phyloP scores from a whole-genome alignment of 2,113 vertebrate species.

The Romanogobio albipinnatus region DNA sequence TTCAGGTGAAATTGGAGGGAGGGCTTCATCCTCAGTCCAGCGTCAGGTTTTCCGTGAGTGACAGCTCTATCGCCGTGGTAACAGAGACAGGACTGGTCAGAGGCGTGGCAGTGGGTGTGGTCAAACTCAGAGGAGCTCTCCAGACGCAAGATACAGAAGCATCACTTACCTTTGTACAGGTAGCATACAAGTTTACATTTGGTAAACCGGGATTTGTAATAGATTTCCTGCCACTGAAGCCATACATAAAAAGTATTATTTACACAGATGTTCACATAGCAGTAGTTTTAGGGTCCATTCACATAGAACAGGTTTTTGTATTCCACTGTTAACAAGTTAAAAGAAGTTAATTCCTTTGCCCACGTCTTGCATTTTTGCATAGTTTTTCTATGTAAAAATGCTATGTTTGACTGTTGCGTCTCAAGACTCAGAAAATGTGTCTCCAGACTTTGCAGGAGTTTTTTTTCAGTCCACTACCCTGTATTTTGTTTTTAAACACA shows the following conservation, averaged over 20 bases:
- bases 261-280: neutral
- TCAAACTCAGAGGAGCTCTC: conserved; percentile 67
- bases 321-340: neutral
- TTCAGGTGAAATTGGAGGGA: conserved; percentile 75
- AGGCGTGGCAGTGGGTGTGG: conserved; percentile 63
- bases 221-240: neutral
- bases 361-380: neutral
- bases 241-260: neutral
- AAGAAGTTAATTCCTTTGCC: neutral
- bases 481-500: neutral
- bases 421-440: too few relatives aligned
- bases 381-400: neutral
- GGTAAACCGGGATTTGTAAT: neutral
- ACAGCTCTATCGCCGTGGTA: conserved; percentile 67
- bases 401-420: neutral
- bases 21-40: conserved; percentile 74
- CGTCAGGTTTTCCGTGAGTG: conserved; percentile 71
- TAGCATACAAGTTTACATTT: conserved; percentile 34
- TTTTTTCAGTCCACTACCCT: too few relatives aligned
- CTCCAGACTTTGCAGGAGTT: too few relatives aligned
- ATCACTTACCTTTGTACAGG: conserved; percentile 73
- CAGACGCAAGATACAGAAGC: conserved; percentile 72
- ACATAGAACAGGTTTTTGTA: neutral
- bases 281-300: neutral
- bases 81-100: conserved; percentile 70